Evolutionary conservation across 2,888 invertebrate species (phyloP).

Genomic region (Phyllotreta cruciferae): DNA sequence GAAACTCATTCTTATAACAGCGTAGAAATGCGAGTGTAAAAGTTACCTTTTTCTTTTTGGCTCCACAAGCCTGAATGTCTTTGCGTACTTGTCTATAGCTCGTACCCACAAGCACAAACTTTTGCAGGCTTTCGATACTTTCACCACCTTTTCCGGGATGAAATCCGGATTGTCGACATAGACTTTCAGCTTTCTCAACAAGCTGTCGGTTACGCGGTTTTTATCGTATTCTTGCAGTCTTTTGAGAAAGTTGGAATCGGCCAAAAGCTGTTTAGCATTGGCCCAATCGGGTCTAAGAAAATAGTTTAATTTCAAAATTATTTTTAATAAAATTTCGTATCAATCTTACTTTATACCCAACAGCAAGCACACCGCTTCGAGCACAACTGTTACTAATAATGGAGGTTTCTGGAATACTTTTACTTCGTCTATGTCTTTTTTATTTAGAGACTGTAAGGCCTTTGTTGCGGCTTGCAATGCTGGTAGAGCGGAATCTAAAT

Average conservation of each 20-base stretch:
- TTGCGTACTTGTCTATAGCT: slow-evolving; percentile 88
- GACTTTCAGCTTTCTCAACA: slow-evolving; percentile 78
- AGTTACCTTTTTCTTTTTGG: slow-evolving; percentile 80
- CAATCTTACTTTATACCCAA: slow-evolving; percentile 76
- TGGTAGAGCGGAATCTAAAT: slow-evolving; percentile 86
- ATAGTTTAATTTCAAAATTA: neutral
- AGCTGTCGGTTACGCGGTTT: slow-evolving; percentile 80
- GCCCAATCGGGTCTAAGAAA: slow-evolving; percentile 82
- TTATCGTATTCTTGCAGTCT: slow-evolving; percentile 85
- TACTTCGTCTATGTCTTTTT: slow-evolving; percentile 89
- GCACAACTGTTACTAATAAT: slow-evolving; percentile 82
- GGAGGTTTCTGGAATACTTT: slow-evolving; percentile 91
- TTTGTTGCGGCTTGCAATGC: slow-evolving; percentile 84
- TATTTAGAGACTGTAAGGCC: slow-evolving; percentile 84
- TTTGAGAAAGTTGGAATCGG: slow-evolving; percentile 84
- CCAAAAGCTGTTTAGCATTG: slow-evolving; percentile 79
- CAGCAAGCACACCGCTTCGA: slow-evolving; percentile 90
- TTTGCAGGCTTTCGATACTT: slow-evolving; percentile 86
- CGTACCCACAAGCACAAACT: slow-evolving; percentile 93
- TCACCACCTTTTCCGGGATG: slow-evolving; percentile 81
- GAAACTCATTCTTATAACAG: neutral
- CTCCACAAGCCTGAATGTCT: slow-evolving; percentile 85
- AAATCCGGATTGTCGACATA: slow-evolving; percentile 89
- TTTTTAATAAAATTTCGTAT: neutral
- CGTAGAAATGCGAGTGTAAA: no score